Conservation (phyloP, 2,888 invertebrate species). For the Eupithecia insigniata region DNA sequence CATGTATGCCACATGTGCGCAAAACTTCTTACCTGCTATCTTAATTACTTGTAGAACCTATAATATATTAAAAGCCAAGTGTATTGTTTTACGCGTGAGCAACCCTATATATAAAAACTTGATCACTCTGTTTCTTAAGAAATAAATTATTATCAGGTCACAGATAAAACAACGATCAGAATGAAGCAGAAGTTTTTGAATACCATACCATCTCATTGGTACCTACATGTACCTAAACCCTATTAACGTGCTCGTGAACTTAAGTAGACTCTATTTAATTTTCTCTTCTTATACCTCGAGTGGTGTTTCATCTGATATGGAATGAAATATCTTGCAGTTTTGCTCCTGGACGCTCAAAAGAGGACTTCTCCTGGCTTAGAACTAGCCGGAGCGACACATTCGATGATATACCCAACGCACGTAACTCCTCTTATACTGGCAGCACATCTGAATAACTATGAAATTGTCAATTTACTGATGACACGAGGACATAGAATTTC, state of each 20-base stretch:
- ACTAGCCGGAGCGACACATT: slow-evolving; percentile 64
- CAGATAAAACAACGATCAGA: background rate
- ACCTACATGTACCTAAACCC: background rate
- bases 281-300: background rate
- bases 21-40: too few relatives aligned
- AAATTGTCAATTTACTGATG: slow-evolving; percentile 87
- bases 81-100: too few relatives aligned
- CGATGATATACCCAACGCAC: slow-evolving; percentile 86
- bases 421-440: slow-evolving; percentile 89
- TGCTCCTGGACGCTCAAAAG: slow-evolving; percentile 60
- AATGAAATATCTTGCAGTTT: slow-evolving; percentile 47
- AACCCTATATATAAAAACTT: too few relatives aligned
- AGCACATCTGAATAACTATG: slow-evolving; percentile 88
- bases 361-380: slow-evolving; percentile 66
- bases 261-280: background rate
- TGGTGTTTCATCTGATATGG: background rate
- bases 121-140: background rate
- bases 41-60: too few relatives aligned
- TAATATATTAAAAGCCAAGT: too few relatives aligned
- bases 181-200: background rate
- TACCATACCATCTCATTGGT: background rate
- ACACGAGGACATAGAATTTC: slow-evolving; percentile 86
- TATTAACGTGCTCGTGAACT: background rate
- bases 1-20: too few relatives aligned
- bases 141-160: background rate